Evolutionary conservation across 2,113 vertebrate genomes (phyloP).

Genomic region (human): GRCh38 chr13:37416001-37416500

Average conservation of each 20-base stretch:
- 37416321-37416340: background rate
- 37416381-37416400: slow-evolving; percentile 35
- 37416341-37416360: background rate
- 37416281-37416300: background rate
- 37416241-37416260: background rate
- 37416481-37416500: background rate
- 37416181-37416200: background rate
- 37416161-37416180: background rate
- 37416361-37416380: background rate
- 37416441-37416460: slow-evolving; percentile 10
- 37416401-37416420: background rate
- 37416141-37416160: background rate
- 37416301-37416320: background rate
- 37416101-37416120: background rate
- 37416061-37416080: background rate
- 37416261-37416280: background rate
- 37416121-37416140: background rate
- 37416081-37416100: background rate
- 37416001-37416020: background rate
- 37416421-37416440: background rate
- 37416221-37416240: background rate
- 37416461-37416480: background rate
- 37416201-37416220: background rate
- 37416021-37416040: background rate
- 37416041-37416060: background rate